Base-by-base conservation (phyloP, 2,113 vertebrate species). In the Zosterops borbonicus region DNA sequence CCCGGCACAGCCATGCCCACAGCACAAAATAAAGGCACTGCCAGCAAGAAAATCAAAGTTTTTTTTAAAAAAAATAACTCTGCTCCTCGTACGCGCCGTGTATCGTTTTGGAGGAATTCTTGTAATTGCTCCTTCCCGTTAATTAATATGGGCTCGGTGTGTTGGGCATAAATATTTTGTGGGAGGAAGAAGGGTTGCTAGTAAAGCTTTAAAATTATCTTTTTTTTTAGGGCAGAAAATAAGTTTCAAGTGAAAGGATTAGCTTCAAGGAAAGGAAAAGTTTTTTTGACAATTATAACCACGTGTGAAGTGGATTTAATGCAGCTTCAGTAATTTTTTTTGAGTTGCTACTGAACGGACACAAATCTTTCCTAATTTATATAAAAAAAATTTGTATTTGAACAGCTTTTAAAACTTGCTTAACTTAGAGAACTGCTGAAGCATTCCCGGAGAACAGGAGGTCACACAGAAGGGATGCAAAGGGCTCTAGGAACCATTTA, bases 31-130 rank as follows among this genome's bases (percentile, higher is more conserved):
- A 81, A 89, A 92, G 83, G 87, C 87, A 4, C 60, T 37, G 92
- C 82, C 92, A 92, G 75, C 74, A 27, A 82, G 69, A 83, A 89
- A 78, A 83, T 8, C n/a, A 3, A 3, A 83, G 78, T 27, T 29
- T 90, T 90, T 73, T 42, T 47, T 35, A 21, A 5, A 39, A 39
- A 46, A 60, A 95, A 12, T 41, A 47, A 70, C 56, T 79, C 86
- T 12, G 39, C 91, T 9, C 37, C 84, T 58, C 15, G 11, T 3
- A 15, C 13, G 0, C 3, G 11, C 14, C 4, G 1, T 4, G 31
- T 0, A 2, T 0, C 4, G 75, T 5, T 85, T 42, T 3, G 9
- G 22, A 33, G 1, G 41, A 19, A 29, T 7, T 73, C 69, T 25
- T 5, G 3, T 0, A 22, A 46, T 22, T 20, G 47, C 90, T 60